Conservation (phyloP, 2,888 invertebrate genomes). For the Octonoba sinensis region DNA sequence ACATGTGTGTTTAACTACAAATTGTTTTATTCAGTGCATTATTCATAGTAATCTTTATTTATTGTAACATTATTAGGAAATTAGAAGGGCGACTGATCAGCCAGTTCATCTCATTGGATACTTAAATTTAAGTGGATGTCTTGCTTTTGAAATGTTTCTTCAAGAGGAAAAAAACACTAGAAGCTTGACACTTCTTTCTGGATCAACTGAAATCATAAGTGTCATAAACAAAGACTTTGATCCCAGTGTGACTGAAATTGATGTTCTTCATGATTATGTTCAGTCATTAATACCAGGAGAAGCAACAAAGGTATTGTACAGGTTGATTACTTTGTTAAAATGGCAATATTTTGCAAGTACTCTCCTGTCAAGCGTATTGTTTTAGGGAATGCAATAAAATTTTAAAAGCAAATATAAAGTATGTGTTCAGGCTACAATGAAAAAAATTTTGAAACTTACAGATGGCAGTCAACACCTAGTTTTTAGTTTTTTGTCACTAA, state of each 20-base stretch:
- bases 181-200: conserved; percentile 19
- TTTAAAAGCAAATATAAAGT: too few relatives aligned
- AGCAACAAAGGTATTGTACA: too few relatives aligned
- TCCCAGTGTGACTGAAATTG: not conserved
- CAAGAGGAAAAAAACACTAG: conserved; percentile 15
- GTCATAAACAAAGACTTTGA: conserved; percentile 8
- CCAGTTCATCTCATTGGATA: not conserved
- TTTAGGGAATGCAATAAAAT: too few relatives aligned
- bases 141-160: conserved; percentile 94
- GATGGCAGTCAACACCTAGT: too few relatives aligned
- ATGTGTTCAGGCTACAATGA: too few relatives aligned
- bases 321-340: too few relatives aligned
- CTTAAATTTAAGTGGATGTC: conserved; percentile 78
- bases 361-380: too few relatives aligned
- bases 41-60: not conserved
- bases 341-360: not conserved
- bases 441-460: too few relatives aligned
- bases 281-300: not conserved
- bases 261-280: not conserved
- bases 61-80: not conserved
- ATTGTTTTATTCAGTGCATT: not conserved
- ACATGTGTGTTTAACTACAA: too few relatives aligned
- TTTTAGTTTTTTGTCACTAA: too few relatives aligned
- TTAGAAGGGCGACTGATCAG: not conserved
- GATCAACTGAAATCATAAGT: conserved; percentile 1